Evolutionary conservation across 2,888 invertebrate genomes (phyloP), one percentile per base, ranked within the genome.

Genomic region (Folsomia candida): DNA sequence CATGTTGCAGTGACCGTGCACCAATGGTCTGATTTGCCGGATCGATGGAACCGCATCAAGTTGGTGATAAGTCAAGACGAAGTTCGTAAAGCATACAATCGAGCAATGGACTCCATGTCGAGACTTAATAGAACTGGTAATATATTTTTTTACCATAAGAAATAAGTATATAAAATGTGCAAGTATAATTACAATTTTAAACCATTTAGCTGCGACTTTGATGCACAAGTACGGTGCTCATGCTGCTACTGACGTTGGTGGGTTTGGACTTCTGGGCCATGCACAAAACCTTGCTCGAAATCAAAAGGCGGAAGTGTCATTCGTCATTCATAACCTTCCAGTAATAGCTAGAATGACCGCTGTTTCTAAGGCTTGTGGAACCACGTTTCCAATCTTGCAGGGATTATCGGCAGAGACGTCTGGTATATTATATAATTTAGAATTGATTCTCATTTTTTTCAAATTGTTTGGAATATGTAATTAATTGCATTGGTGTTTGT

Each of bases 201-300:
- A n/a, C n/a, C n/a, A 83, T 83, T 27, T 81, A 89, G 90, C 90
- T 77, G 90, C 92, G 0, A 83, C 87, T 74, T 83, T 93, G 69
- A 92, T 93, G 91, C 91, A 91, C 83, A 92, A 92, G 81, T 91
- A 91, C 82, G 88, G 89, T 79, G 92, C 92, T 1, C 91, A 92
- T 81, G 91, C 90, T 61, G 91, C 91, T 4, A 93, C 93, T 0
- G 93, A 93, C 82, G 88, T 93, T 0, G 92, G 92, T 11, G 93
- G 93, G 0, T 93, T 92, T 82, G 93, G 93, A 1, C 83, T 93
- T 2, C 82, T 92, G 18, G 93, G 92, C 0, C 93, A 93, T 82
- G 92, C 93, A 24, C 88, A 90, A 81, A 92, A 91, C 83, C 84
- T 93, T 28, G 91, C 90, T 0, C 86, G 88, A 78, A 88, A 89